These are phyloP conservation scores for Porites lobata DNA, from an alignment of 92 coral and sea anemone genomes.

Conservation along the genomic window DNA sequence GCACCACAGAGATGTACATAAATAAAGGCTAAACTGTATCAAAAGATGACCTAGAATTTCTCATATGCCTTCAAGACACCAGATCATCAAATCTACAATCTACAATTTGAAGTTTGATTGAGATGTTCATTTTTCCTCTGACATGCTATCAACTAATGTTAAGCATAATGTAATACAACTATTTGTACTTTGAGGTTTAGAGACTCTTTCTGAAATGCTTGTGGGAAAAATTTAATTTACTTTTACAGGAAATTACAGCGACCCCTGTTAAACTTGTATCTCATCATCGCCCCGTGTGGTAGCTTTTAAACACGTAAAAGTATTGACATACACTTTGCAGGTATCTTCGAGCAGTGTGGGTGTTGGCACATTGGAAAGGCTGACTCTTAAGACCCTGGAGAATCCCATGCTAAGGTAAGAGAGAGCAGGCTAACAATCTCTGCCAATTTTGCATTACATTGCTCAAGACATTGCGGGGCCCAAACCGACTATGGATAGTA, in stretches of 20 bases:
- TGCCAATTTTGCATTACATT: background rate
- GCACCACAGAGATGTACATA: background rate
- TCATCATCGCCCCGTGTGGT: background rate
- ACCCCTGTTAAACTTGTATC: conserved; percentile 1
- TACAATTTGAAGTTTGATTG: too few relatives aligned
- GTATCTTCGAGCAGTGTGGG: conserved; percentile 11
- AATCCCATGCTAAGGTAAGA: conserved; percentile 11
- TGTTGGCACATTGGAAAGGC: background rate
- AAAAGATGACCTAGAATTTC: background rate
- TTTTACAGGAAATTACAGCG: conserved; percentile 2
- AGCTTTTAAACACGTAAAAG: background rate
- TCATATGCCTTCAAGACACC: background rate
- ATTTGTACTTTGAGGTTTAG: too few relatives aligned
- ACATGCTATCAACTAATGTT: too few relatives aligned
- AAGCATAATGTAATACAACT: too few relatives aligned
- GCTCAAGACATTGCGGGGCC: conserved; percentile 17
- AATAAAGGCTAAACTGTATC: background rate
- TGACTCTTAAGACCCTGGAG: conserved; percentile 9
- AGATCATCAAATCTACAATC: background rate
- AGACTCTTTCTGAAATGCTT: too few relatives aligned
- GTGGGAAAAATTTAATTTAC: background rate
- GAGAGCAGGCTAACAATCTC: conserved; percentile 6
- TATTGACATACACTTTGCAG: conserved; percentile 1
- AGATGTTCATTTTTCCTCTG: too few relatives aligned
- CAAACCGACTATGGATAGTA: conserved; percentile 18